These are phyloP conservation scores for Phenganax stokvisi DNA, from an alignment of 92 coral and sea anemone species.

Conservation along the genomic window DNA sequence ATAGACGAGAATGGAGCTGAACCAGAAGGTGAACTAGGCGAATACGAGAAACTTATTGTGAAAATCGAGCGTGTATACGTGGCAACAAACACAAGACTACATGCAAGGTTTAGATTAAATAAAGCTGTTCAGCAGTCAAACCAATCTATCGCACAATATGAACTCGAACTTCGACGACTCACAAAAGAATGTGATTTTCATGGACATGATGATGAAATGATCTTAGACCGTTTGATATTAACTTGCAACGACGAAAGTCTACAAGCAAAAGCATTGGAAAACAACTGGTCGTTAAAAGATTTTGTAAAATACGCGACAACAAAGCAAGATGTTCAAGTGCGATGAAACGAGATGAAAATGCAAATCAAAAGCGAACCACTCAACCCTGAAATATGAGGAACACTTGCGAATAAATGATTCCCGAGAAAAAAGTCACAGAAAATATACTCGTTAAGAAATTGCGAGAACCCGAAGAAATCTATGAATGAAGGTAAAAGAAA, in stretches of 20 bases:
- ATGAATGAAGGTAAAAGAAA: not conserved
- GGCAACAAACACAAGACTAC: not conserved
- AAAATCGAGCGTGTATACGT: not conserved
- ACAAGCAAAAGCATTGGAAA: not conserved
- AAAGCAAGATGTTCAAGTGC: not conserved
- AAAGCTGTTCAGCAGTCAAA: not conserved
- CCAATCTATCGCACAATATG: conserved; percentile 10
- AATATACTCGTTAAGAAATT: not conserved
- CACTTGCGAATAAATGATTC: not conserved
- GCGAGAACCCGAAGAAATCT: not conserved
- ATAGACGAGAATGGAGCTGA: not conserved
- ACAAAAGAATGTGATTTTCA: not conserved
- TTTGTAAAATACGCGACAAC: not conserved
- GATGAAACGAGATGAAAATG: not conserved
- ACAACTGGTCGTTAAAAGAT: not conserved
- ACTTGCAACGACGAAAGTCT: not conserved
- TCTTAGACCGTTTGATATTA: not conserved
- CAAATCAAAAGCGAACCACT: not conserved
- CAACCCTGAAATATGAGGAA: not conserved
- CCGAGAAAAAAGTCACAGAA: not conserved
- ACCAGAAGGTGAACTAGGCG: not conserved
- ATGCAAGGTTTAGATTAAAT: not conserved
- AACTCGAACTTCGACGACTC: conserved; percentile 13
- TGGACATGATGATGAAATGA: not conserved
- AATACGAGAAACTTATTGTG: not conserved